These are phyloP conservation scores for Rhabdomys dilectus DNA, from an alignment of 2,113 vertebrate genomes.

Conservation along the genomic window DNA sequence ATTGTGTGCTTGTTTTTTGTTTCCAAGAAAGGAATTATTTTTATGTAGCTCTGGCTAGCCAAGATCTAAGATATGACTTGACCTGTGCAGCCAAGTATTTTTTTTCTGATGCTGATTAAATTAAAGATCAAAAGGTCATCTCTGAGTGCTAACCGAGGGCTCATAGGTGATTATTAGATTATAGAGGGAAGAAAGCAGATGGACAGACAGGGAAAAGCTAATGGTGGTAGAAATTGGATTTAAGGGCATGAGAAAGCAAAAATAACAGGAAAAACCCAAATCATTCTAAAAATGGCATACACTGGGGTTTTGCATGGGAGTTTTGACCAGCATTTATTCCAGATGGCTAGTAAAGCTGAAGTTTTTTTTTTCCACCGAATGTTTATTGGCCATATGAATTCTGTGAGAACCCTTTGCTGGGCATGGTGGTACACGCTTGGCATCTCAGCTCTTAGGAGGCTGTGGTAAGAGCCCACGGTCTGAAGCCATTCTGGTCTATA, in stretches of 20 bases:
- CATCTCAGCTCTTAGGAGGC: neutral
- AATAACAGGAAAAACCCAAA: conserved; percentile 15
- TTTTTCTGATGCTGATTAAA: conserved; percentile 7
- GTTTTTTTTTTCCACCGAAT: neutral
- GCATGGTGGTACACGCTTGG: neutral
- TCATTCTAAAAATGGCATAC: neutral
- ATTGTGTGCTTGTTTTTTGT: no score
- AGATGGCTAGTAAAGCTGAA: neutral
- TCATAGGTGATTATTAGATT: neutral
- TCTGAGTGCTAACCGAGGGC: neutral
- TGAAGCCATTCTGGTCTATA: neutral
- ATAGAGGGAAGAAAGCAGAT: neutral
- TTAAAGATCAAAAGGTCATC: neutral
- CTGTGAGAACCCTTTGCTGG: neutral
- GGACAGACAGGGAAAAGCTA: neutral
- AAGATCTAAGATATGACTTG: neutral
- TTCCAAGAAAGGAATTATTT: no score
- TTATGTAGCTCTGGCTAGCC: no score
- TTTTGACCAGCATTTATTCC: neutral
- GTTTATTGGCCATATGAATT: neutral
- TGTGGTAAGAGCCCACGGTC: neutral
- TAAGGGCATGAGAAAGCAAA: conserved; percentile 17
- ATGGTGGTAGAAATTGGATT: neutral
- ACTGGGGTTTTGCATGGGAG: neutral
- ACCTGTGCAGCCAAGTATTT: neutral